Evolutionary conservation across 2,113 vertebrate species (phyloP).

Genomic region (Chroicocephalus ridibundus): DNA sequence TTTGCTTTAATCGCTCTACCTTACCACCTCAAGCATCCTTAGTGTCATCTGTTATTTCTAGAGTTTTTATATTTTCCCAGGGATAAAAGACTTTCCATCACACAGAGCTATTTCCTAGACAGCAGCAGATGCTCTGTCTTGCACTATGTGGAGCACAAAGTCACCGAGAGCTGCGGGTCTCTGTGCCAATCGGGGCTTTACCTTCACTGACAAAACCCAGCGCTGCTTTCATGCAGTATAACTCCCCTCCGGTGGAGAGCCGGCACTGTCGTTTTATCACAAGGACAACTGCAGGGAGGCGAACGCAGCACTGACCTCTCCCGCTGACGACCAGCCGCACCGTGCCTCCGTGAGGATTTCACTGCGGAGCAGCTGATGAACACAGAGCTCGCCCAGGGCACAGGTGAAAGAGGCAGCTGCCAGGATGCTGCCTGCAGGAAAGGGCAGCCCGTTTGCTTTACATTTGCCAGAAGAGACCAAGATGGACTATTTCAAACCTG

Average conservation of each 20-base stretch:
- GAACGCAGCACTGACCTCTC: background rate
- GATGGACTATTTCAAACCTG: background rate
- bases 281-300: background rate
- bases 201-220: background rate
- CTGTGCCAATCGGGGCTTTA: background rate
- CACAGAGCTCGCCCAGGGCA: background rate
- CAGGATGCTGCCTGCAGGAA: background rate
- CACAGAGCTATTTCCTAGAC: background rate
- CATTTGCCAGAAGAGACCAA: background rate
- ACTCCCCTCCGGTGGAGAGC: background rate
- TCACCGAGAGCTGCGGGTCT: background rate
- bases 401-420: background rate
- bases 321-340: background rate
- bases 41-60: background rate
- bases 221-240: background rate
- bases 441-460: background rate
- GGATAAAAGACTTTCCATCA: background rate
- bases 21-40: background rate
- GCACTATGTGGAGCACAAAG: background rate
- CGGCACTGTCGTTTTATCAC: accelerated
- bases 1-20: background rate
- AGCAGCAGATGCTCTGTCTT: slow-evolving; percentile 25
- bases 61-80: background rate
- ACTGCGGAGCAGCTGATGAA: background rate
- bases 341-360: background rate